Evolutionary conservation across 2,797 vertebrate genomes (phyloP), one percentile per base, ranked within the genome.

Genomic region (Enteromius anoplus): DNA sequence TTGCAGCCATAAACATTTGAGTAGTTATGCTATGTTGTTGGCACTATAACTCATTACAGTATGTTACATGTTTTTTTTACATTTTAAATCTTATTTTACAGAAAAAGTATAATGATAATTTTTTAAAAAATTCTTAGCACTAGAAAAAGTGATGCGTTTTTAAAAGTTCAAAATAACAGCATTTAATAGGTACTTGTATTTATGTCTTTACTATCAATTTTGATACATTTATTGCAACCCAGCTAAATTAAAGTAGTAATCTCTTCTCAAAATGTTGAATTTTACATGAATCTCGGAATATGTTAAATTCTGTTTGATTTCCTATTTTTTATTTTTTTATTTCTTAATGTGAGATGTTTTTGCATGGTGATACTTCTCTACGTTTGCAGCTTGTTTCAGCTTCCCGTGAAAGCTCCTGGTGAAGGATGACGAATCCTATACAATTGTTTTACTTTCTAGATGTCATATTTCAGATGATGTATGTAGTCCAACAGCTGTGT

Each of bases 351-450:
- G 23, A 66, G 62, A 78, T 34, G 17, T 51, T 78, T 78, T 66
- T 17, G 11, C 19, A 10, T 32, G 9, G n/a, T 45, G 58, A 17
- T 47, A 3, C 15, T 45, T 68, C 29, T 23, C 19, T 47, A 58
- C 5, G 10, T 37, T 34, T 60, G 37, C 37, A 70, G 40, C 53
- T 78, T 53, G 60, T 75, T 68, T 47, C 10, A 55, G 64, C 73
- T 21, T 55, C 60, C 21, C 3, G 65, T 49, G 53, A 81, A 81
- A 60, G 29, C 21, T 81, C 26, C 37, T 68, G 9, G 3, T 62
- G 40, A 83, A 71, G 82, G 29, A 83, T 83, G 75, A 78, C 75
- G 42, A 83, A 83, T 83, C 80, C 5, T 49, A 75, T 79, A 60
- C 21, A 58, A 70, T 78, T 65, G 70, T 75, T 80, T 65, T 84